phyloP scores from a whole-genome alignment of 2,113 vertebrate species.

The Vombatus ursinus region DNA sequence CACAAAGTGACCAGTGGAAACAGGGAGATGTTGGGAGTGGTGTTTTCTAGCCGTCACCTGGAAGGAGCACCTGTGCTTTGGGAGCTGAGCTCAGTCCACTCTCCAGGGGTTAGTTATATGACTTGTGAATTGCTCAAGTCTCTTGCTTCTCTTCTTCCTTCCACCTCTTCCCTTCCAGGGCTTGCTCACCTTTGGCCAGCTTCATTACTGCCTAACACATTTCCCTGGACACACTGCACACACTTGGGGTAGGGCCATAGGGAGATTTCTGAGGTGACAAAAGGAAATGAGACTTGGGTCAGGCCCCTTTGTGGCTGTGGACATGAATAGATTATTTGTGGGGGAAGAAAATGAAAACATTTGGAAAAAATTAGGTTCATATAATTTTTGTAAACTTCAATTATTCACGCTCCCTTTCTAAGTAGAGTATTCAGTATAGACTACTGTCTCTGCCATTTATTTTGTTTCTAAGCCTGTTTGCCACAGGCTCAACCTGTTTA shows the following conservation, averaged over 20 bases:
- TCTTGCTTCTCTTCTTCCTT: neutral
- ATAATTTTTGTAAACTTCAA: neutral
- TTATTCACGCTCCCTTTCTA: neutral
- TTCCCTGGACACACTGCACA: neutral
- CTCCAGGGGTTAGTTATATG: neutral
- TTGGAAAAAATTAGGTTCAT: neutral
- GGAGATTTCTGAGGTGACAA: neutral
- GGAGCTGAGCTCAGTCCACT: neutral
- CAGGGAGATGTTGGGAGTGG: neutral
- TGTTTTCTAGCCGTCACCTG: neutral
- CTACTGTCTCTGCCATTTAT: neutral
- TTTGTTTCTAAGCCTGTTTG: neutral
- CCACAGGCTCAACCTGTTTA: neutral
- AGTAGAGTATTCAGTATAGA: neutral
- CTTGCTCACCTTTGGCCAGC: neutral
- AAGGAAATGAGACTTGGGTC: neutral
- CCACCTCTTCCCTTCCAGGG: neutral
- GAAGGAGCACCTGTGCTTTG: neutral
- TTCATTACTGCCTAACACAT: neutral
- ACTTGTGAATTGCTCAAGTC: neutral
- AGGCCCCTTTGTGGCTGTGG: neutral
- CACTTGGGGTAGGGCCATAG: neutral
- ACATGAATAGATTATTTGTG: neutral
- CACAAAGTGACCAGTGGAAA: neutral
- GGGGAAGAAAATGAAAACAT: neutral